These are phyloP conservation scores for Epistrophe eligans DNA, from an alignment of 2,888 invertebrate species.

Conservation along the genomic window DNA sequence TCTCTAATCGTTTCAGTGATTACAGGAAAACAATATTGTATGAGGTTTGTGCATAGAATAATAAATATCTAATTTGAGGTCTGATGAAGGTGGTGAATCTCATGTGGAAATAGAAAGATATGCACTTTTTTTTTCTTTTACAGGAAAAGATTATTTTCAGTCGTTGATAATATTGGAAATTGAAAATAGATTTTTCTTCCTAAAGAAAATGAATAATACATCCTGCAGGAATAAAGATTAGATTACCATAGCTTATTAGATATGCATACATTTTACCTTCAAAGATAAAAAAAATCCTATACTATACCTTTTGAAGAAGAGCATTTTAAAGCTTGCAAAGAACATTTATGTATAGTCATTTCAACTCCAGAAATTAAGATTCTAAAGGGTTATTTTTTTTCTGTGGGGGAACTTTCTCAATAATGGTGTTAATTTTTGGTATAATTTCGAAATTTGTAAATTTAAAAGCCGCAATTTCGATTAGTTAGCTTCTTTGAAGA, in stretches of 20 bases:
- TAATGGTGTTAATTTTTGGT: too few species aligned
- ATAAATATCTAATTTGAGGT: slow-evolving; percentile 5
- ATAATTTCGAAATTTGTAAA: too few species aligned
- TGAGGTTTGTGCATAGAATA: slow-evolving; percentile 23
- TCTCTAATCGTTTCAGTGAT: slow-evolving; percentile 13
- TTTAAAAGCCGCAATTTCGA: too few species aligned
- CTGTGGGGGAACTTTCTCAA: too few species aligned
- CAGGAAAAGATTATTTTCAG: slow-evolving; percentile 28
- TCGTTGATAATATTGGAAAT: not conserved
- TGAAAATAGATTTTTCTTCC: slow-evolving; percentile 9
- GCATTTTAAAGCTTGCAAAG: too few species aligned
- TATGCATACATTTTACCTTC: not conserved
- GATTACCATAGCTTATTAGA: not conserved
- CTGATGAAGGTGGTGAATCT: not conserved
- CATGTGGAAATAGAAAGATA: not conserved
- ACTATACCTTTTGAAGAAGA: too few species aligned
- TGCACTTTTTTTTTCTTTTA: not conserved
- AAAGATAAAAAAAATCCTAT: not conserved
- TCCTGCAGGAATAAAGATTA: not conserved
- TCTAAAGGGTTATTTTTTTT: too few species aligned
- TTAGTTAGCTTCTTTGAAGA: too few species aligned
- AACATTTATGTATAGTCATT: too few species aligned
- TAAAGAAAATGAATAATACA: slow-evolving; percentile 2
- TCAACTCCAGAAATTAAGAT: too few species aligned
- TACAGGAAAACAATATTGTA: slow-evolving; percentile 29